A percentile compares a stretch with the other conserved stretches of the same genome.
phyloP scores from a whole-genome alignment of 2,797 vertebrate genomes.

The Megalops cyprinoides region DNA sequence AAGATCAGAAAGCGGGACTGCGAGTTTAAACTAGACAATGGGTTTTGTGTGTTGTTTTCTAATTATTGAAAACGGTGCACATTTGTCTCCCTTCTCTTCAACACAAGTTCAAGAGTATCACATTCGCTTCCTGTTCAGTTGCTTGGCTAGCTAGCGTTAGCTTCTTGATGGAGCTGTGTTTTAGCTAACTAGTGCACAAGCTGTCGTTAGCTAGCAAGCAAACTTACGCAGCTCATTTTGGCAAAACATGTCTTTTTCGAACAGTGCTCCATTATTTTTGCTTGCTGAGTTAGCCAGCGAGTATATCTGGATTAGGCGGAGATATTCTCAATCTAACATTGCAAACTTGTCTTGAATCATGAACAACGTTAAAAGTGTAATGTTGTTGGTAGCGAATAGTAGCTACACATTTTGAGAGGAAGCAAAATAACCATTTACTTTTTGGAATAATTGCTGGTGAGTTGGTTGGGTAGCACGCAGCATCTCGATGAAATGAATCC shows the following conservation, averaged over 20 bases:
- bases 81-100: neutral
- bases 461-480: constrained; percentile 57
- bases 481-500: constrained; percentile 54
- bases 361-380: neutral
- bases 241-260: neutral
- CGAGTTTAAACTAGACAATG: no score
- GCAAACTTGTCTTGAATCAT: neutral
- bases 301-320: no score
- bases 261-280: neutral
- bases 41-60: no score
- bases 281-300: neutral
- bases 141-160: neutral
- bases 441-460: no score
- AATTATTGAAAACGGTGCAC: no score
- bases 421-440: constrained; percentile 11
- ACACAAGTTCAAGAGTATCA: constrained; percentile 17
- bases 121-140: constrained; percentile 26
- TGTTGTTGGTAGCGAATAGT: neutral
- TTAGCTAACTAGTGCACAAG: neutral
- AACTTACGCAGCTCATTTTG: neutral
- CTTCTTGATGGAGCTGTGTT: no score
- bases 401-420: neutral
- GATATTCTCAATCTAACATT: neutral
- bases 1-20: no score
- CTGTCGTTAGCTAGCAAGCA: neutral